A percentile compares a stretch with the other conserved stretches of the same genome.
Conservation (phyloP, 1,140 invertebrate species). For the Conus ventricosus region DNA sequence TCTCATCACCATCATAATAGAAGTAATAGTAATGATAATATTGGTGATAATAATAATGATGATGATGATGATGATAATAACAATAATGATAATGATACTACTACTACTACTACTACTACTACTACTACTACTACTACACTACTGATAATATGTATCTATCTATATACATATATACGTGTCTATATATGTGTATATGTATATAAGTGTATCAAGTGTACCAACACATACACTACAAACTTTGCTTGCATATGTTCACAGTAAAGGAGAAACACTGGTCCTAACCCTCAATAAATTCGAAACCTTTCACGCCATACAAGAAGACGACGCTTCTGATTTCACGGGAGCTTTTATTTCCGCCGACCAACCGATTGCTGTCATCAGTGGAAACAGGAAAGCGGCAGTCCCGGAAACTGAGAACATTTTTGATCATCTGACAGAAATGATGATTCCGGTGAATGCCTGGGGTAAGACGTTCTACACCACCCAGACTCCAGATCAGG, state of each 20-base stretch:
- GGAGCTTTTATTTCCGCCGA: constrained; percentile 53
- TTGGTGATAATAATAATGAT: no score
- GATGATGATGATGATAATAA: no score
- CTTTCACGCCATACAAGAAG: constrained; percentile 45
- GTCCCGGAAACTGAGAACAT: constrained; percentile 34
- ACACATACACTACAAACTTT: no score
- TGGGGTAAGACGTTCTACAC: constrained; percentile 63
- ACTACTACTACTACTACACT: no score
- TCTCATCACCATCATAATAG: no score
- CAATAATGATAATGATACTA: no score
- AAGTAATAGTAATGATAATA: no score
- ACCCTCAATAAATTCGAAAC: constrained; percentile 53
- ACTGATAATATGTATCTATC: no score
- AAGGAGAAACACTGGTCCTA: constrained; percentile 39
- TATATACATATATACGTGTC: no score
- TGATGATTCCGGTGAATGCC: constrained; percentile 55
- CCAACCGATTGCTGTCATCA: constrained; percentile 58
- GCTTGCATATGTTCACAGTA: not conserved
- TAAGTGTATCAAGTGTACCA: no score
- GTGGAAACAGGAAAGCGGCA: constrained; percentile 56
- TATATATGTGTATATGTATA: no score
- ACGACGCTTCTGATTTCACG: constrained; percentile 56
- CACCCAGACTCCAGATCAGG: constrained; percentile 51
- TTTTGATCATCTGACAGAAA: constrained; percentile 61
- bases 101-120: no score